A percentile compares a stretch with the other conserved stretches of the same genome.
phyloP scores from a whole-genome alignment of 2,888 invertebrate species.

The Luperina testacea region DNA sequence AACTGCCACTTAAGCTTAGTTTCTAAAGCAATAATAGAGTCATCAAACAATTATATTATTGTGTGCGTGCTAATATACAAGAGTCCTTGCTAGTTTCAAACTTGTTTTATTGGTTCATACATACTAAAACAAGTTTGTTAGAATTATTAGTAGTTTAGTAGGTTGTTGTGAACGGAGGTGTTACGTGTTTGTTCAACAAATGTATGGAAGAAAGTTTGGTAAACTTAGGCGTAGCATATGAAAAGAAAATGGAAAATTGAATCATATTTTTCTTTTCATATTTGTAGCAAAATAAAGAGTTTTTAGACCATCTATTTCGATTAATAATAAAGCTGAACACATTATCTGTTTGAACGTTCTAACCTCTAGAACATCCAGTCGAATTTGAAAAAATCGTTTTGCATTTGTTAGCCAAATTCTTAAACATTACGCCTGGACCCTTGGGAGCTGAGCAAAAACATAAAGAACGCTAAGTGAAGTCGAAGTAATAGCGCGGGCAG shows the following conservation, averaged over 20 bases:
- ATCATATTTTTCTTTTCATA: background rate
- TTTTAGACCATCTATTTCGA: background rate
- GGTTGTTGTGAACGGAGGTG: background rate
- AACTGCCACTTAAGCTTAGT: background rate
- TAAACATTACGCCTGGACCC: too few relatives aligned
- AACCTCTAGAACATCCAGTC: background rate
- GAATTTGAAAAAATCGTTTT: background rate
- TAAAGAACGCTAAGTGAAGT: background rate
- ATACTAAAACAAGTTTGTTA: background rate
- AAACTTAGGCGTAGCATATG: background rate
- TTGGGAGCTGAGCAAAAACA: too few relatives aligned
- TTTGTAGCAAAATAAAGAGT: background rate
- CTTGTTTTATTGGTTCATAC: conserved; percentile 23
- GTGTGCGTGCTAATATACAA: conserved; percentile 17
- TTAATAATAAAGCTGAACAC: background rate
- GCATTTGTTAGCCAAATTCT: background rate
- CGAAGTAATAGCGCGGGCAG: background rate
- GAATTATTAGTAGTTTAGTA: background rate
- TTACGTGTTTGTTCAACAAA: background rate
- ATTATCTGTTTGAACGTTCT: background rate
- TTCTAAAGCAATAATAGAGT: conserved; percentile 27
- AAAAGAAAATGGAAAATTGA: background rate
- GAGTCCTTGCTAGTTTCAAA: conserved; percentile 9
- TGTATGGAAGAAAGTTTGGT: background rate
- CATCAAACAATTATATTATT: conserved; percentile 30